Evolutionary conservation across 2,888 invertebrate species (phyloP).

Genomic region (Mycalesis mineus): DNA sequence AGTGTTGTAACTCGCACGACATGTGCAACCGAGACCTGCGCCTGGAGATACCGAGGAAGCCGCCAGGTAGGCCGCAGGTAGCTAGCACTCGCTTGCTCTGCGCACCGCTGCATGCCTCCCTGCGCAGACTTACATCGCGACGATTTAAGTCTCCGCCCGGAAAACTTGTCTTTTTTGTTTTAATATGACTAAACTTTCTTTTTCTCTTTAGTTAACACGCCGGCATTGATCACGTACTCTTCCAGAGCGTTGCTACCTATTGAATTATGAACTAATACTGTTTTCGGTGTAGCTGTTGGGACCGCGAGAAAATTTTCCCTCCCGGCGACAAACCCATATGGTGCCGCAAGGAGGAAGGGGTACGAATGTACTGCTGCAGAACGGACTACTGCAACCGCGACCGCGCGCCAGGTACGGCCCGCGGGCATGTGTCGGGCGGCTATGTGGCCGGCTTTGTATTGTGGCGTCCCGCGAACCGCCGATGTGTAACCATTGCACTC

Average conservation of each 20-base stretch:
- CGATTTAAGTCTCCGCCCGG: conserved; percentile 47
- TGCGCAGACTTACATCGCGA: conserved; percentile 15
- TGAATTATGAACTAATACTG: conserved; percentile 44
- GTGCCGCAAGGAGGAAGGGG: conserved; percentile 73
- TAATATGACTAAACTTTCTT: conserved; percentile 62
- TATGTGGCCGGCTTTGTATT: conserved; percentile 59
- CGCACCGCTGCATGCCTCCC: conserved; percentile 7
- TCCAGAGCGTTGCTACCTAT: conserved; percentile 27
- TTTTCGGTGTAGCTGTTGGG: conserved; percentile 80
- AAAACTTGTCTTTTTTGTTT: conserved; percentile 53
- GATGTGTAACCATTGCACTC: not conserved
- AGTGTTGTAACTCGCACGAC: conserved; percentile 86
- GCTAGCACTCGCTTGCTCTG: conserved; percentile 41
- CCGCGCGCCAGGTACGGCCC: conserved; percentile 62
- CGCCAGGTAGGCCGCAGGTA: conserved; percentile 80
- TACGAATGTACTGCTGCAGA: conserved; percentile 80
- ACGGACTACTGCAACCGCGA: conserved; percentile 84
- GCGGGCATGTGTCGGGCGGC: conserved; percentile 53
- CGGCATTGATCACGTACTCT: conserved; percentile 70
- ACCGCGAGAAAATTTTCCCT: conserved; percentile 77
- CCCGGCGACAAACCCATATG: conserved; percentile 79
- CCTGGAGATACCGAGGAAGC: conserved; percentile 82
- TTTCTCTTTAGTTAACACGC: conserved; percentile 48
- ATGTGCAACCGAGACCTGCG: conserved; percentile 86
- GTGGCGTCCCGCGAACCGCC: conserved; percentile 54